phyloP scores from a whole-genome alignment of 2,113 vertebrate genomes.

The Coptodon bakossiorum region DNA sequence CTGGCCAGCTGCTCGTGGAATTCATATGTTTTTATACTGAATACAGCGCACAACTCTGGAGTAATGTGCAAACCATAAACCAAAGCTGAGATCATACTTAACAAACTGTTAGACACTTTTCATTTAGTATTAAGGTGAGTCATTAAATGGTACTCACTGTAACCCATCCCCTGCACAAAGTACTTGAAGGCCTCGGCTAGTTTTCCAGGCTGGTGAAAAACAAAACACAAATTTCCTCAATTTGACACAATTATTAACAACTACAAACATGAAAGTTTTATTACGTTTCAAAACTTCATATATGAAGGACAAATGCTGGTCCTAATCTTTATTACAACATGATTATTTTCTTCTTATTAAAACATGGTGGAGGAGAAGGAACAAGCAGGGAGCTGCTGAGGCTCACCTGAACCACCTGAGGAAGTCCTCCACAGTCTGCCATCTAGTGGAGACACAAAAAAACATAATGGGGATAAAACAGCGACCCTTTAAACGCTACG shows the following conservation, averaged over 20 bases:
- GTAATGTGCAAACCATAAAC: background rate
- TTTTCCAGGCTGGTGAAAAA: constrained; percentile 68
- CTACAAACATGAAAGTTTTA: background rate
- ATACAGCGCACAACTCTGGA: background rate
- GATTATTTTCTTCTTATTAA: background rate
- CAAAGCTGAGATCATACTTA: too few species aligned
- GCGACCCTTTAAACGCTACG: background rate
- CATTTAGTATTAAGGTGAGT: background rate
- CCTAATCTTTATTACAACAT: background rate
- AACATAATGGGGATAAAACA: background rate
- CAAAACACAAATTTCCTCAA: background rate
- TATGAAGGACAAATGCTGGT: background rate
- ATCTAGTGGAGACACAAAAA: constrained; percentile 74
- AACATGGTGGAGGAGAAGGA: background rate
- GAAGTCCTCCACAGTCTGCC: constrained; percentile 93
- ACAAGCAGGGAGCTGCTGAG: background rate
- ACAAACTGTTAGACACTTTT: background rate
- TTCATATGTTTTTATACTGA: background rate
- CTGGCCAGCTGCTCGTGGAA: background rate
- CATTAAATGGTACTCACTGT: constrained; percentile 67
- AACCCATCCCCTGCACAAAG: constrained; percentile 80
- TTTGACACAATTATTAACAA: background rate
- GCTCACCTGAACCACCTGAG: constrained; percentile 91
- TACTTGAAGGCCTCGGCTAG: constrained; percentile 78
- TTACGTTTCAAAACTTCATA: background rate